Percentiles rank a stretch among this genome's conserved stretches.
Conservation (phyloP, 2,888 invertebrate species). For the Drosophila histrio region DNA sequence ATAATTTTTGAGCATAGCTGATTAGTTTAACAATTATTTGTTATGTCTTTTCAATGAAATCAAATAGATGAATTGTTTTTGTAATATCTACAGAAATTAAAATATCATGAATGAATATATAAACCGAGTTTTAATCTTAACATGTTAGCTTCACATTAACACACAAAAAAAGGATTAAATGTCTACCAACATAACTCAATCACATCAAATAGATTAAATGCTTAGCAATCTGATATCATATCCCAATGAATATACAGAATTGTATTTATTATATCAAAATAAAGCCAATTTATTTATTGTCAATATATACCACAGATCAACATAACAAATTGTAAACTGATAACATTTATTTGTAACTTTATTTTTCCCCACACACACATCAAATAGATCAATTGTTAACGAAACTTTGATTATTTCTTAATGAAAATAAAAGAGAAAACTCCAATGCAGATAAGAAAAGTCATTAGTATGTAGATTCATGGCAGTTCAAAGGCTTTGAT, state of each 20-base stretch:
- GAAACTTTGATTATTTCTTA: not conserved
- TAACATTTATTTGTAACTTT: not conserved
- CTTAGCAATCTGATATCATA: not conserved
- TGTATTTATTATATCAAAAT: not conserved
- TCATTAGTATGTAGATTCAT: conserved; percentile 23
- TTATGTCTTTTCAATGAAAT: too few relatives aligned
- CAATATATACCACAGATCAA: too few relatives aligned
- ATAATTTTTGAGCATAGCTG: too few relatives aligned
- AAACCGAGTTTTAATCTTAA: not conserved
- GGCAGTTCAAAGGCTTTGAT: conserved; percentile 39
- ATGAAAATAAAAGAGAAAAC: conserved; percentile 11
- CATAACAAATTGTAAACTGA: not conserved
- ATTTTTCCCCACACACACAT: not conserved
- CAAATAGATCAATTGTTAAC: conserved; percentile 4
- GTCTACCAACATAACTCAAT: not conserved
- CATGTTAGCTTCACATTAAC: not conserved
- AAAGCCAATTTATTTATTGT: not conserved
- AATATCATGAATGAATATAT: not conserved
- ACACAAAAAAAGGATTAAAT: not conserved
- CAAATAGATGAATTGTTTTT: too few relatives aligned
- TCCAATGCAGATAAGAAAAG: conserved; percentile 14
- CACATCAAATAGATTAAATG: not conserved
- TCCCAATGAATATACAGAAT: not conserved
- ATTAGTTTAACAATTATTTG: too few relatives aligned
- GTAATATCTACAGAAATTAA: too few relatives aligned